Base-by-base conservation (phyloP, 2,888 invertebrate genomes). In the Heliconius erato region DNA sequence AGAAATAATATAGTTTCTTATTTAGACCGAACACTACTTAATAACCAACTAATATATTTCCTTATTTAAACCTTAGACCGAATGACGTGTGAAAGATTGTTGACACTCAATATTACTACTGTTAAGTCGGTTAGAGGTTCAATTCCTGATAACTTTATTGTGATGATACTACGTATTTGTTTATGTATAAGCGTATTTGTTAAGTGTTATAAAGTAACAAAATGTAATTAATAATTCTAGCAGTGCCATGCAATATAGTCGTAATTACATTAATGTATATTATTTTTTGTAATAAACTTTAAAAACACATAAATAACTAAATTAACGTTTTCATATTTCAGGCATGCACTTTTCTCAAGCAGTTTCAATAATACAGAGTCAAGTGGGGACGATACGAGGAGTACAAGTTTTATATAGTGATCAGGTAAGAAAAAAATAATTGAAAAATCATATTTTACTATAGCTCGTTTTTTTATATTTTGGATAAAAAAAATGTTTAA, bases 291-390 rank as follows among this genome's bases (percentile, higher is more conserved):
- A 7, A 28, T 16, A 67, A 67, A 32, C 1, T 16, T 11, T 28
- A 4, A 5, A 28, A 28, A 67, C 16, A 67, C n/a, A n/a, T 40
- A n/a, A n/a, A 16, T 26, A n/a, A 44, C 26, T 49, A 49, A 72
- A 28, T 72, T 35, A 76, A 59, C n/a, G 28, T 78, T 80, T 74
- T 81, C 3, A 49, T 59, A 86, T 97, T 97, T 26, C 96, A 98
- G 99, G 99, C 90, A 99, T 99, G 99, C 99, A 99, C 96, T 99
- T 99, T 96, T 99, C 99, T 88, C 99, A 99, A 95, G 98, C 99
- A 87, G 99, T 99, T 90, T 98, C 99, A 90, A 99, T 99, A 90
- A 98, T 99, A 91, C 99, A 99, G 95, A 98, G 98, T 86, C 99
- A 99, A 97, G 99, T 99, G 93, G 98, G 99, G 88, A 97, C 98